Evolutionary conservation across 1,140 invertebrate genomes (phyloP).

Genomic region (Lamellibrachia luymesi): DNA sequence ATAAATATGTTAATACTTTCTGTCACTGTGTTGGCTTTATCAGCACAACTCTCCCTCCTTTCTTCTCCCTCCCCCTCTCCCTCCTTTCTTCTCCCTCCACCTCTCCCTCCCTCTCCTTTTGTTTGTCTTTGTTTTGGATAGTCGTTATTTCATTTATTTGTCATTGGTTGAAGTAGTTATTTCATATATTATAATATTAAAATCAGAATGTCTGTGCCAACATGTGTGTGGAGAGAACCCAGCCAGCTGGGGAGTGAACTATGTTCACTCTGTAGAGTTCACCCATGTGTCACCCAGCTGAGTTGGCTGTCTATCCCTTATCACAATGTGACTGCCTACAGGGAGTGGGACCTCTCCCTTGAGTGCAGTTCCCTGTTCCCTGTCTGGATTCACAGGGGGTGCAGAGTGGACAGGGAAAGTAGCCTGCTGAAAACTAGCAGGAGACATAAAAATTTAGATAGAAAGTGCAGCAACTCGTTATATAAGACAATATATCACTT

Average conservation of each 20-base stretch:
- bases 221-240: background rate
- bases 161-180: background rate
- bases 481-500: too few relatives aligned
- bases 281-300: background rate
- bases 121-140: too few relatives aligned
- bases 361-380: background rate
- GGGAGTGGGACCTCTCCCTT: background rate
- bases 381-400: background rate
- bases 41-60: too few relatives aligned
- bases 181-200: background rate
- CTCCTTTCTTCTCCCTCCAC: too few relatives aligned
- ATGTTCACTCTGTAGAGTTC: background rate
- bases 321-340: background rate
- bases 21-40: too few relatives aligned
- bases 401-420: background rate
- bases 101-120: too few relatives aligned
- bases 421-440: background rate
- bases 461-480: background rate
- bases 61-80: too few relatives aligned
- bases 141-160: background rate
- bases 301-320: background rate
- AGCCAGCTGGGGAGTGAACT: background rate
- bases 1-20: too few relatives aligned
- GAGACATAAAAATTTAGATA: background rate
- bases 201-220: background rate